Conservation (phyloP, 2,797 vertebrate species). For the Platalea minor region DNA sequence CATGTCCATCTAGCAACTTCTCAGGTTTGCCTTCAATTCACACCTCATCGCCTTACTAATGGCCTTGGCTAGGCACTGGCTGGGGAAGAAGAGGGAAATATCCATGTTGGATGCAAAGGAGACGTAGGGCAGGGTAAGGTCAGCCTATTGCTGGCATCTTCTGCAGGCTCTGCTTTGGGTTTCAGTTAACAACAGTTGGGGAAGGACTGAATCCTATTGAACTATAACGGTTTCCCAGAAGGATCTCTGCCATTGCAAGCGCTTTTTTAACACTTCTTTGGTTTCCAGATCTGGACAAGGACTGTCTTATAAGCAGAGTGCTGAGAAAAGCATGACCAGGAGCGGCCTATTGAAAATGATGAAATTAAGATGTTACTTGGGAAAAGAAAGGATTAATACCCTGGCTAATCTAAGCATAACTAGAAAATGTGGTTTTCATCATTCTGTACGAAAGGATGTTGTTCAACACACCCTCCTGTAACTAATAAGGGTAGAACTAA, state of each 20-base stretch:
- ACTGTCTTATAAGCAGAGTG: not conserved
- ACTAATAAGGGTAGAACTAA: constrained; percentile 54
- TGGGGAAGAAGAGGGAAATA: not conserved
- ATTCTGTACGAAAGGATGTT: not conserved
- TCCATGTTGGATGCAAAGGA: not conserved
- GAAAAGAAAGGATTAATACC: constrained; percentile 28
- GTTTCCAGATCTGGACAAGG: not conserved
- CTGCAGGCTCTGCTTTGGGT: not conserved
- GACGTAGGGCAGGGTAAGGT: rapidly evolving
- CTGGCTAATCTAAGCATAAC: constrained; percentile 56
- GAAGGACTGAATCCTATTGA: not conserved
- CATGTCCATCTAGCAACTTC: not conserved
- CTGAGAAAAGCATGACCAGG: not conserved
- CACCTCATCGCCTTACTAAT: not conserved
- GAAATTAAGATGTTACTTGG: constrained; percentile 36
- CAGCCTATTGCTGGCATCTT: not conserved
- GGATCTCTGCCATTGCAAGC: not conserved
- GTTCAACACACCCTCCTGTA: constrained; percentile 35
- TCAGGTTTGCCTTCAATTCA: not conserved
- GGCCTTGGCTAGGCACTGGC: not conserved
- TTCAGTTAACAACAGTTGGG: not conserved
- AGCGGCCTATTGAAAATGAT: not conserved
- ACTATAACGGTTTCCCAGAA: not conserved
- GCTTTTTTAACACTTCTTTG: not conserved
- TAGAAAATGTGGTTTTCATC: constrained; percentile 55